Evolutionary conservation across 2,113 vertebrate species (phyloP).

Genomic region (Genyomyrus donnyi): DNA sequence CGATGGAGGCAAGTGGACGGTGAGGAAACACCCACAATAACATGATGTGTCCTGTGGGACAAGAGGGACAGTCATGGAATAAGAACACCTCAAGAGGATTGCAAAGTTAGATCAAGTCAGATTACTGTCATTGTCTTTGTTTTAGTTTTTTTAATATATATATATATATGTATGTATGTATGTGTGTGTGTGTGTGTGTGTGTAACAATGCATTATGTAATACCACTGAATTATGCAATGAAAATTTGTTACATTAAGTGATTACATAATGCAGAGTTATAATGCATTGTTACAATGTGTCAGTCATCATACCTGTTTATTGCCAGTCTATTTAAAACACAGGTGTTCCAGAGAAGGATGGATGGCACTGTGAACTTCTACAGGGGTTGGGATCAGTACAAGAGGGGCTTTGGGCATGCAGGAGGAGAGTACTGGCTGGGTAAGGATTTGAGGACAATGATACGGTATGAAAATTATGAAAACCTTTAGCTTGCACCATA

Average conservation of each 20-base stretch:
- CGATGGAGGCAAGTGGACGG: conserved; percentile 49
- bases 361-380: conserved; percentile 66
- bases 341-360: conserved; percentile 69
- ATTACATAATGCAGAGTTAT: not conserved
- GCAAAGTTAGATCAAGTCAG: not conserved
- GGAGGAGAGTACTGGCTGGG: conserved; percentile 68
- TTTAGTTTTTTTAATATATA: not conserved
- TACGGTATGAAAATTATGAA: not conserved
- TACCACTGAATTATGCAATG: too few species aligned
- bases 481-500: not conserved
- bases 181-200: not conserved
- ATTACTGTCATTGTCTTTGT: not conserved
- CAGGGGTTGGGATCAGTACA: conserved; percentile 66
- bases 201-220: not conserved
- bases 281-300: not conserved
- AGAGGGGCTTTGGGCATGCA: conserved; percentile 57
- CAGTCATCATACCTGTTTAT: not conserved
- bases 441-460: conserved; percentile 25
- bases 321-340: conserved; percentile 2
- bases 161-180: too few species aligned
- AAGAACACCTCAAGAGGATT: not conserved
- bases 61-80: not conserved
- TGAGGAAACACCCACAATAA: conserved; percentile 24
- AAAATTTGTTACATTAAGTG: not conserved
- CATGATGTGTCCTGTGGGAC: not conserved